Evolutionary conservation across 64 coral and sea anemone species (phyloP).

Genomic region (Montipora capricornis): DNA sequence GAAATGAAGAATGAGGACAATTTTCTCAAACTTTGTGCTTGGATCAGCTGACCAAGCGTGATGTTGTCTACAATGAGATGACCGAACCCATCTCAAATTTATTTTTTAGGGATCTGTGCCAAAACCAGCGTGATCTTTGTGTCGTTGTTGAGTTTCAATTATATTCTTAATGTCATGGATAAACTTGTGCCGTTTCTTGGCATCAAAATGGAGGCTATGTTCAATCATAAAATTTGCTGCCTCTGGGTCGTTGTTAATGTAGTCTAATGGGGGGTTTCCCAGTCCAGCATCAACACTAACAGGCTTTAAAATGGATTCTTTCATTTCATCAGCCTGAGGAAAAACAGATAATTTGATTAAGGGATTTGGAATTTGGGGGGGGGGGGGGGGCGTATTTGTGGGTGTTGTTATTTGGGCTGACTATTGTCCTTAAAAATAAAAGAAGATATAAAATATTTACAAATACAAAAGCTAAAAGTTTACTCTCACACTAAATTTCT

Average conservation of each 20-base stretch:
- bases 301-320: constrained; percentile 30
- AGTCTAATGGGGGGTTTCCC: constrained; percentile 28
- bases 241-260: constrained; percentile 44
- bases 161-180: constrained; percentile 51
- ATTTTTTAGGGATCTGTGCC: constrained; percentile 46
- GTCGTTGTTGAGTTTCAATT: constrained; percentile 49
- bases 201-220: constrained; percentile 31
- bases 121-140: constrained; percentile 35
- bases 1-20: constrained; percentile 6
- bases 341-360: not conserved
- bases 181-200: constrained; percentile 38
- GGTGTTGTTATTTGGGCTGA: too few relatives aligned
- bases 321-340: constrained; percentile 49
- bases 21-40: not conserved
- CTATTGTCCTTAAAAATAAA: too few relatives aligned
- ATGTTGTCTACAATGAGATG: not conserved
- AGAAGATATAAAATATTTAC: too few relatives aligned
- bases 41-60: too few relatives aligned
- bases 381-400: not conserved
- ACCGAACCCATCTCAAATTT: constrained; percentile 20
- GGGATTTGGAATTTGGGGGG: not conserved
- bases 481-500: too few relatives aligned
- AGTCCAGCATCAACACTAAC: constrained; percentile 27
- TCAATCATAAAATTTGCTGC: constrained; percentile 54
- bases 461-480: too few relatives aligned